Percentiles rank a stretch among this genome's conserved stretches.
phyloP scores from a whole-genome alignment of 30 jellyfish, hydroid and myxozoan genomes.

The Cassiopea xamachana region DNA sequence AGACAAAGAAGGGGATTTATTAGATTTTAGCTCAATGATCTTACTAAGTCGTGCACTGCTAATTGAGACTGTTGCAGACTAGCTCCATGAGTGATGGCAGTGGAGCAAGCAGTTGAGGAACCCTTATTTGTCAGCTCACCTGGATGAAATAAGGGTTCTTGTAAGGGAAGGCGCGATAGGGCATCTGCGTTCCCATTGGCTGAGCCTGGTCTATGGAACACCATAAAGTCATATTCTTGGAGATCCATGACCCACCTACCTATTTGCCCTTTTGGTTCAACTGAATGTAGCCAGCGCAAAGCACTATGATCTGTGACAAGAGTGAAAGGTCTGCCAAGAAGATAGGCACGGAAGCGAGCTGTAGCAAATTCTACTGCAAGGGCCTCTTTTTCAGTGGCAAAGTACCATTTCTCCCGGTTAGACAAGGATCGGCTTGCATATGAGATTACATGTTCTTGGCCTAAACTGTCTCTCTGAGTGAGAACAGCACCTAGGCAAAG shows the following conservation, averaged over 20 bases:
- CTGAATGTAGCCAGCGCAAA: constrained; percentile 69
- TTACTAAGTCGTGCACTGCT: constrained; percentile 4
- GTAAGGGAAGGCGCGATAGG: constrained; percentile 50
- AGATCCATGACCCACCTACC: constrained; percentile 82
- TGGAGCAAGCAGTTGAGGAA: not conserved
- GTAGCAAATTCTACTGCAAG: constrained; percentile 56
- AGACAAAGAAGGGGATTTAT: constrained; percentile 21
- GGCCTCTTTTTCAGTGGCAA: constrained; percentile 68
- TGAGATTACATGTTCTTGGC: constrained; percentile 44
- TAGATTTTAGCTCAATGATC: constrained; percentile 3
- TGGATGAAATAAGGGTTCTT: not conserved
- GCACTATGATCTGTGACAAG: constrained; percentile 68
- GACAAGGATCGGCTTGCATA: constrained; percentile 60
- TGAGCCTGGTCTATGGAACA: constrained; percentile 49
- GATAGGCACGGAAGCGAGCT: constrained; percentile 39
- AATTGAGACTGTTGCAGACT: constrained; percentile 17
- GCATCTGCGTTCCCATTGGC: constrained; percentile 76
- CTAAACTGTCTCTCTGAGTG: constrained; percentile 15
- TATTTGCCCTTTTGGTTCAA: constrained; percentile 66
- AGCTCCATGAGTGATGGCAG: constrained; percentile 19
- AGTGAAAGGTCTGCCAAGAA: constrained; percentile 52
- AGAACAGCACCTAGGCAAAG: constrained; percentile 73
- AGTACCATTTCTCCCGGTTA: constrained; percentile 36
- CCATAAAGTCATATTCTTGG: constrained; percentile 41
- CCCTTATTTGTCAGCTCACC: not conserved